Evolutionary conservation across 2,797 vertebrate species (phyloP).

Genomic region (Amniataba percoides): DNA sequence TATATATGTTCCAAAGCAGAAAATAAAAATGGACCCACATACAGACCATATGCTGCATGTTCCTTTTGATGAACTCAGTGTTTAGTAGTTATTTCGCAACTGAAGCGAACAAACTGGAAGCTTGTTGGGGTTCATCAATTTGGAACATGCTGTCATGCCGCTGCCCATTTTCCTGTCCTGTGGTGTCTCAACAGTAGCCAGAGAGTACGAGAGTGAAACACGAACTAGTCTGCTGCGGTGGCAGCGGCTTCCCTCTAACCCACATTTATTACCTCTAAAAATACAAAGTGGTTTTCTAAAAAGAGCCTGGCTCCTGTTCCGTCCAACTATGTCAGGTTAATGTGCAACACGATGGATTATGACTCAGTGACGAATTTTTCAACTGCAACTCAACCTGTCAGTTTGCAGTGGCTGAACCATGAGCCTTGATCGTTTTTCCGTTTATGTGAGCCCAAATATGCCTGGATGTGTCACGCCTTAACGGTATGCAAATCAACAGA

Average conservation of each 20-base stretch:
- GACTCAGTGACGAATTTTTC: constrained; percentile 37
- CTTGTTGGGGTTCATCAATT: constrained; percentile 54
- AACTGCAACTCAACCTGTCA: constrained; percentile 36
- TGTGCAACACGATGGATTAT: constrained; percentile 49
- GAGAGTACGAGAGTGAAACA: constrained; percentile 75
- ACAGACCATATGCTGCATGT: background rate
- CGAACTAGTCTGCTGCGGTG: constrained; percentile 72
- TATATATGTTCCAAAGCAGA: background rate
- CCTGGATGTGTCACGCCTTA: background rate
- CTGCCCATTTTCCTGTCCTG: constrained; percentile 63
- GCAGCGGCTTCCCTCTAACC: constrained; percentile 73
- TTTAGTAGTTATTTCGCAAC: constrained; percentile 31
- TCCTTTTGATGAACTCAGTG: constrained; percentile 16
- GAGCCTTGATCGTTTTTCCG: constrained; percentile 31
- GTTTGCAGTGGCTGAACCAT: constrained; percentile 10
- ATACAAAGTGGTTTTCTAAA: constrained; percentile 81
- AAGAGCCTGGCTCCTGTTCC: constrained; percentile 65
- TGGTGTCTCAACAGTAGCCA: constrained; percentile 60
- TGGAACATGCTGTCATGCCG: constrained; percentile 60
- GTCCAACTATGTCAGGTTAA: constrained; percentile 70
- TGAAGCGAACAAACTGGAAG: constrained; percentile 31
- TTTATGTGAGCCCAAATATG: constrained; percentile 14
- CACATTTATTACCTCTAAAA: constrained; percentile 86
- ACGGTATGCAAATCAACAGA: constrained; percentile 36
- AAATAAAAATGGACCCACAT: constrained; percentile 3